Conservation (phyloP, 1,140 invertebrate genomes). For the Parapsyche elsis region DNA sequence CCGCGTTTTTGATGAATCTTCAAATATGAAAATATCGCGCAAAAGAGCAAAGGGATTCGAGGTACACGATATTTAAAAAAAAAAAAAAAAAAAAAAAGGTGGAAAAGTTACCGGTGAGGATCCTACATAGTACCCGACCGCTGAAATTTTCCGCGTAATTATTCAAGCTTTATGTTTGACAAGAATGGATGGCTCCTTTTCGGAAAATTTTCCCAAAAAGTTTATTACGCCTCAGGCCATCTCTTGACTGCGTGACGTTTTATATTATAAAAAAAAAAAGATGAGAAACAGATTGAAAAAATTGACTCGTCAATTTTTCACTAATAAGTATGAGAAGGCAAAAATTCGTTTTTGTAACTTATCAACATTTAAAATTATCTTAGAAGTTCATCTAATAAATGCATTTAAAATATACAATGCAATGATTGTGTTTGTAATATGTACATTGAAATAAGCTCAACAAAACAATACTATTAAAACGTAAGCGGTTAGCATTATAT, state of each 20-base stretch:
- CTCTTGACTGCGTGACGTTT: background rate
- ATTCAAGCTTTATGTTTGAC: conserved; percentile 40
- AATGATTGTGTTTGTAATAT: too few species aligned
- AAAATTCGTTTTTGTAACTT: background rate
- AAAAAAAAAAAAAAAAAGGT: background rate
- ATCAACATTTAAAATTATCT: too few species aligned
- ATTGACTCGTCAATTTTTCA: conserved; percentile 25
- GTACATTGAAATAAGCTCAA: too few species aligned
- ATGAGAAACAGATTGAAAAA: conserved; percentile 17
- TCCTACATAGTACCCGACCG: background rate
- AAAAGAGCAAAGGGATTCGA: background rate
- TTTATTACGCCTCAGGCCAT: conserved; percentile 30
- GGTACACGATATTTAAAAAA: background rate
- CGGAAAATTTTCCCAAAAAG: conserved; percentile 27
- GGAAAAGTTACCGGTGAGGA: conserved; percentile 11
- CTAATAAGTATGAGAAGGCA: background rate
- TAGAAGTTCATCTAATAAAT: too few species aligned
- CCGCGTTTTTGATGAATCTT: conserved; percentile 46
- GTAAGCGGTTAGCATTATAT: too few species aligned
- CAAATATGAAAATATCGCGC: conserved; percentile 23
- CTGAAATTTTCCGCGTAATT: conserved; percentile 28
- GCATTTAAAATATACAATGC: too few species aligned
- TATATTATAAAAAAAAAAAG: background rate
- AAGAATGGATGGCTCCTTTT: conserved; percentile 34
- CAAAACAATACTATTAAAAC: too few species aligned